Evolutionary conservation across 2,888 invertebrate genomes (phyloP).

Genomic region (Chymomyza caudatula): DNA sequence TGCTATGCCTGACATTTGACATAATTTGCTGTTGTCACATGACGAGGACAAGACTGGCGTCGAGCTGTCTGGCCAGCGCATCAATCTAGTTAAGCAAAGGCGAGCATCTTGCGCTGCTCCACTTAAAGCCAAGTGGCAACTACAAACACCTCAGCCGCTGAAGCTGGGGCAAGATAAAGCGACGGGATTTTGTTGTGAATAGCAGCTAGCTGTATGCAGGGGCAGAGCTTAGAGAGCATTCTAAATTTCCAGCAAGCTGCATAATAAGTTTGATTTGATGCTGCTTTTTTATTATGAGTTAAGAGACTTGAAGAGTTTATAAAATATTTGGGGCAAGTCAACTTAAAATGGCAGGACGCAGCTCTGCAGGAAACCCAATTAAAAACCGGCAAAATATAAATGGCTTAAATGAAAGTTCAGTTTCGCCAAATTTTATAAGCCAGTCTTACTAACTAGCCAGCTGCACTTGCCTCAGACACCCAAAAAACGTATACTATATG

Average conservation of each 20-base stretch:
- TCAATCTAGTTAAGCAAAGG: background rate
- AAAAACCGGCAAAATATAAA: background rate
- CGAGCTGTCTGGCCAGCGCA: background rate
- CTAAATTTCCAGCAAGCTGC: background rate
- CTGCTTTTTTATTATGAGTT: background rate
- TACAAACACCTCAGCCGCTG: background rate
- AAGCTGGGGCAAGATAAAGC: background rate
- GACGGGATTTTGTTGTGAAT: background rate
- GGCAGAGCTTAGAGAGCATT: background rate
- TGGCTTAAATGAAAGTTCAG: background rate
- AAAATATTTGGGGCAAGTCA: background rate
- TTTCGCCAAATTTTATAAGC: background rate
- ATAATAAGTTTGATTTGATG: background rate
- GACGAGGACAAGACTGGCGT: background rate
- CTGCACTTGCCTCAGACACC: background rate
- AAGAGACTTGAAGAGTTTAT: background rate
- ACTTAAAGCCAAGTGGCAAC: background rate
- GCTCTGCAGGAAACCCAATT: background rate
- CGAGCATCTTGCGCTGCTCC: background rate
- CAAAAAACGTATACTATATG: no score
- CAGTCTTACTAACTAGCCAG: background rate
- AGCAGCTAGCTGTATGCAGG: no score
- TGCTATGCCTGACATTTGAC: background rate
- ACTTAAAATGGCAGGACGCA: background rate
- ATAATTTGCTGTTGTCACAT: background rate